These are phyloP conservation scores for Nothoprocta perdicaria DNA, from an alignment of 2,113 vertebrate species.

Conservation along the genomic window DNA sequence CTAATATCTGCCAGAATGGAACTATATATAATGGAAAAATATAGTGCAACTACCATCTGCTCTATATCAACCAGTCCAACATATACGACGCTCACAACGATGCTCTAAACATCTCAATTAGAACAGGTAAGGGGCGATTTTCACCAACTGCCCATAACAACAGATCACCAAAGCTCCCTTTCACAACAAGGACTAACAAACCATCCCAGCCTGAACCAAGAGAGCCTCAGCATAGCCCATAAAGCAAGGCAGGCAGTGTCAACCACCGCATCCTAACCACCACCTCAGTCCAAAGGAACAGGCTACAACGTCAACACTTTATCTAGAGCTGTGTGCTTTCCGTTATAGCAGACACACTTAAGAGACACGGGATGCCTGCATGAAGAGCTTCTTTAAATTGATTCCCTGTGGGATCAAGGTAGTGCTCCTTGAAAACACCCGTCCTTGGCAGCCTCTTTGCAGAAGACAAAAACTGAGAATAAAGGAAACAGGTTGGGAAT, in stretches of 20 bases:
- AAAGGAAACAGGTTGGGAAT: neutral
- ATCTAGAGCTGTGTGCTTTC: neutral
- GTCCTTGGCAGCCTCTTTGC: neutral
- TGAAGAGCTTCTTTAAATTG: neutral
- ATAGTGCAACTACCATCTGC: neutral
- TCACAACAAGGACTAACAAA: neutral
- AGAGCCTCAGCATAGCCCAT: neutral
- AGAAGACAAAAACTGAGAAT: neutral
- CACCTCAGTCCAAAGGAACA: neutral
- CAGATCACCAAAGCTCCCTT: neutral
- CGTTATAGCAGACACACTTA: neutral
- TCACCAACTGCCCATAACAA: neutral
- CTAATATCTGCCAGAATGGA: neutral
- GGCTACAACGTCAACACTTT: neutral
- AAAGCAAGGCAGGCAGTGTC: neutral
- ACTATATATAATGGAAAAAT: neutral
- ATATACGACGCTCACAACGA: neutral
- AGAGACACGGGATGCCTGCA: neutral
- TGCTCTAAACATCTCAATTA: neutral
- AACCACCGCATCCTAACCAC: fast-evolving
- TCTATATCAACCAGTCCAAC: neutral
- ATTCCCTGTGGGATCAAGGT: neutral
- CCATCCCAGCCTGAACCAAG: neutral
- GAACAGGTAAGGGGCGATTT: neutral
- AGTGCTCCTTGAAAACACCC: neutral